A percentile compares a stretch with the other conserved stretches of the same genome.
These are phyloP conservation scores for Pituophis catenifer DNA, from an alignment of 2,113 vertebrate species.

Conservation along the genomic window DNA sequence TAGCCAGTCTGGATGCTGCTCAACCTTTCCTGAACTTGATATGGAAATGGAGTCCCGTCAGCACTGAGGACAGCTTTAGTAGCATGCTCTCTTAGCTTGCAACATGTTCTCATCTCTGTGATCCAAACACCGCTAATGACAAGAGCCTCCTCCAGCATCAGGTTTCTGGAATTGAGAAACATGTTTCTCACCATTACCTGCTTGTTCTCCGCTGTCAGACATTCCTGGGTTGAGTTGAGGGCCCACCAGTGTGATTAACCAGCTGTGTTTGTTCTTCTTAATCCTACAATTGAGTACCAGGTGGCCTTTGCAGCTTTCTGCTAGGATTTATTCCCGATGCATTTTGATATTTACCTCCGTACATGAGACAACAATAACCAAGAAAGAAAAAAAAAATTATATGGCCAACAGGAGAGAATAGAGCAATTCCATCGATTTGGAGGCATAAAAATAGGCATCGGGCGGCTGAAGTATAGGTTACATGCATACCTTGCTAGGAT, in stretches of 20 bases:
- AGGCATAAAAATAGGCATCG: not conserved
- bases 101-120: not conserved
- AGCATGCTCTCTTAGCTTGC: not conserved
- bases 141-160: not conserved
- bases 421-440: not conserved
- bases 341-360: not conserved
- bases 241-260: not conserved
- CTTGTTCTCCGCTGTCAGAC: not conserved
- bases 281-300: not conserved
- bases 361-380: not conserved
- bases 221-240: not conserved
- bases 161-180: not conserved
- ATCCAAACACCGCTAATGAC: not conserved
- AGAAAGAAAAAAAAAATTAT: not conserved
- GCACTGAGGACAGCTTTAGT: not conserved
- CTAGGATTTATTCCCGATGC: slow-evolving; percentile 3
- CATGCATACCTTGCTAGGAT: too few species aligned
- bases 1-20: not conserved
- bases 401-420: not conserved
- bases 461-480: not conserved
- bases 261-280: slow-evolving; percentile 27
- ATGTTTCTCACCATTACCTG: not conserved
- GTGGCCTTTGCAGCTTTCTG: not conserved
- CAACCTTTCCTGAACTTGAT: not conserved
- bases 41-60: not conserved